Conservation (phyloP, 2,888 invertebrate genomes). For the Ochlodes sylvanus region DNA sequence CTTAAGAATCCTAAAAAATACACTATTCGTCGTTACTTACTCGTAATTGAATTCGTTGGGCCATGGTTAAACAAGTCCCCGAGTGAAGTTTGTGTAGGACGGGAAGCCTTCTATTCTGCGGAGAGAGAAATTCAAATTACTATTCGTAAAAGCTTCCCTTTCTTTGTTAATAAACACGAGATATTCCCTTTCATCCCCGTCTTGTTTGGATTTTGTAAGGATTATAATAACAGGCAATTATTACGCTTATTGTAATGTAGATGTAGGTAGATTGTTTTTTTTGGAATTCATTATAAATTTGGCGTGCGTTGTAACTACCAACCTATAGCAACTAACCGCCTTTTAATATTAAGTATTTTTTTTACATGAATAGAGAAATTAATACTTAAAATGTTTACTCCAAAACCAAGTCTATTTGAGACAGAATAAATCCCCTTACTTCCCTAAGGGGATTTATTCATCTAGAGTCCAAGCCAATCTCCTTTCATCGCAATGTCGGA, state of each 20-base stretch:
- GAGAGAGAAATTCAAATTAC: conserved; percentile 31
- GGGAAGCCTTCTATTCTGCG: background rate
- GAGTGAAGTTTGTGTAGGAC: conserved; percentile 25
- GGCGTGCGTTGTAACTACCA: too few relatives aligned
- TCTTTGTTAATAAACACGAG: conserved; percentile 31
- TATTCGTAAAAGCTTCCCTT: conserved; percentile 28
- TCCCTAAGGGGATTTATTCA: too few relatives aligned
- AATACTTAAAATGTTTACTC: too few relatives aligned
- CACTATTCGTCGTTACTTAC: conserved; percentile 4
- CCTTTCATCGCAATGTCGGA: too few relatives aligned
- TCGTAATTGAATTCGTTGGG: conserved; percentile 2
- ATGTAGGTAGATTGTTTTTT: background rate
- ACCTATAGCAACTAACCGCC: too few relatives aligned
- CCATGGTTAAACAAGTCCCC: conserved; percentile 7
- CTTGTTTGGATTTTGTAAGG: conserved; percentile 21
- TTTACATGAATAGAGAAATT: too few relatives aligned
- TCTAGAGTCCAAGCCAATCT: too few relatives aligned
- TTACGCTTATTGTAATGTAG: conserved; percentile 18
- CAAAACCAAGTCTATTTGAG: too few relatives aligned
- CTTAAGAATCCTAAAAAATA: background rate
- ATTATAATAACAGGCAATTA: conserved; percentile 32
- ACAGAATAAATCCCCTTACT: too few relatives aligned
- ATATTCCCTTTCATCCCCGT: conserved; percentile 25
- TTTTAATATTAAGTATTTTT: too few relatives aligned
- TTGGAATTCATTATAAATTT: background rate